These are phyloP conservation scores for Anas flavirostris DNA, from an alignment of 2,797 vertebrate species.

Conservation along the genomic window DNA sequence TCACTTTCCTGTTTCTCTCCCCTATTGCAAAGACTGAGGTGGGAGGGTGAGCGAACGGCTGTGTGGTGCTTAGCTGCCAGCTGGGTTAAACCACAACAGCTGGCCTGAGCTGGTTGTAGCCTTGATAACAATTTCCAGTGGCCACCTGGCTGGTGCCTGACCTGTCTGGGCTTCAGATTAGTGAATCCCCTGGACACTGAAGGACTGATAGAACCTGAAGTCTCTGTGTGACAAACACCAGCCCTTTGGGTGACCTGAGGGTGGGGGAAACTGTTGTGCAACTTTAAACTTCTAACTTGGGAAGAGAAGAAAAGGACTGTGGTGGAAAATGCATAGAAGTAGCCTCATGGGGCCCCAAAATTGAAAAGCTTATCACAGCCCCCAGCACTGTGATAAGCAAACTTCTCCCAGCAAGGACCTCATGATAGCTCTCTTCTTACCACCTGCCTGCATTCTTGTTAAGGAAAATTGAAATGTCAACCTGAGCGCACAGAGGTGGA, in stretches of 20 bases:
- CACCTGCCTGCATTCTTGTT: background rate
- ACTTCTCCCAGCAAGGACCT: background rate
- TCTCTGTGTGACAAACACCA: background rate
- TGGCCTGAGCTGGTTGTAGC: background rate
- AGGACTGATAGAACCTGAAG: background rate
- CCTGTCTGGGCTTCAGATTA: background rate
- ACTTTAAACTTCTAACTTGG: background rate
- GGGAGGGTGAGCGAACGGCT: no score
- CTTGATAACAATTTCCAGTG: background rate
- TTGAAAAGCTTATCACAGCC: background rate
- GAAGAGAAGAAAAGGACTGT: background rate
- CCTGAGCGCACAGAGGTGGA: rapidly evolving
- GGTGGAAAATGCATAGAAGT: background rate
- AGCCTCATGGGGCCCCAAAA: rapidly evolving
- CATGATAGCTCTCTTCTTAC: background rate
- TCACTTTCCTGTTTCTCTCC: no score
- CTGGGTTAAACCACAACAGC: no score
- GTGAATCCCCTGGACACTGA: rapidly evolving
- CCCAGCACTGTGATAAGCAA: background rate
- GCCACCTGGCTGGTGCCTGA: background rate
- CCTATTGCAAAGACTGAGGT: no score
- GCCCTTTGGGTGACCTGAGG: background rate
- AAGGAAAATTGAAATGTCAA: background rate
- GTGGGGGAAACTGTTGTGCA: background rate
- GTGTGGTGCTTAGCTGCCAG: no score